Evolutionary conservation across 2,888 invertebrate species (phyloP), one percentile per base, ranked within the genome.

Genomic region (Netelia melanura): DNA sequence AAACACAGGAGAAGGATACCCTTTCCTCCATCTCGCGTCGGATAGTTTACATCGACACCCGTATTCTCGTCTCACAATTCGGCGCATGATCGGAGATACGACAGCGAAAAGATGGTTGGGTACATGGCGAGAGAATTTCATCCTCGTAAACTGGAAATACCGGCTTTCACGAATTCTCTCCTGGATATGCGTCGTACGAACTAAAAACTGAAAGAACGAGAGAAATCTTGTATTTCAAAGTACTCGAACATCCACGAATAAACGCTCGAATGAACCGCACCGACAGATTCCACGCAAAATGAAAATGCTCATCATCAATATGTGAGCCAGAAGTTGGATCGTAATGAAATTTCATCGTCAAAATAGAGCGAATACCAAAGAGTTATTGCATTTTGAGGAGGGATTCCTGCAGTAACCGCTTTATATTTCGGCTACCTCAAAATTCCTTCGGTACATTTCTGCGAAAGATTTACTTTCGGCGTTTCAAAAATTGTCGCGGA

Each of bases 71-170:
- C 82, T 61, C 54, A 52, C 23, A 11, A 21, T 43, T 62, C 21
- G 43, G 61, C 43, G 8, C 67, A 14, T 14, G 67, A 54, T 44
- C 25, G 62, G 23, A 64, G 64, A 70, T 23, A 23, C 38, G 21
- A 44, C 54, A 43, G 21, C 21, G 1, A 58, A 58, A 58, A 21
- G 21, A 23, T n/a, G 21, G 21, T 21, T 70, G 14, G 43, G 30
- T 48, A 52, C 48, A 56, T 64, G 44, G 62, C 68, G 48, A 71
- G 61, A 75, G 75, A 86, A 86, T 82, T 81, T 82, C 80, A 68
- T 64, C 23, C 76, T 85, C 76, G 79, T 58, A 68, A 79, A 84
- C 81, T 25, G 65, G 68, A 86, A 85, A 81, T 85, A 79, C 85
- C 79, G 21, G 67, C 54, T 79, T 81, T 64, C 76, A 78, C 58